Conservation (phyloP, 2,888 invertebrate genomes). For the Allacma fusca region DNA sequence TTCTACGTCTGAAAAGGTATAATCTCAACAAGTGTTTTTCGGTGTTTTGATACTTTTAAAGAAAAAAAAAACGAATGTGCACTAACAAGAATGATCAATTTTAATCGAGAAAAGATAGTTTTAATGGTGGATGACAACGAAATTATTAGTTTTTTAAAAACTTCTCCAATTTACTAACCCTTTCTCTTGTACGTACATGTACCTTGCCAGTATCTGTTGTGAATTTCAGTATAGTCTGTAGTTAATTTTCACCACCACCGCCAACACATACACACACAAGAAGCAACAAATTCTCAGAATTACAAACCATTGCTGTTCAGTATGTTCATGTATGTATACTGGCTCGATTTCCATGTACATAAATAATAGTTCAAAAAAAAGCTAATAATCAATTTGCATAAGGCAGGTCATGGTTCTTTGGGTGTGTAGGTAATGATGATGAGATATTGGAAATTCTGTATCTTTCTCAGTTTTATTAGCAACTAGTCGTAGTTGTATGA, state of each 20-base stretch:
- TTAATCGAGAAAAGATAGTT: conserved; percentile 21
- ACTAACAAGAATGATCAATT: not conserved
- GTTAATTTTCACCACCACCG: not conserved
- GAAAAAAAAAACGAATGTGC: not conserved
- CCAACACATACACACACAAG: not conserved
- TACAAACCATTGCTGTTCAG: conserved; percentile 20
- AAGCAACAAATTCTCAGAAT: conserved; percentile 13
- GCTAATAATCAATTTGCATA: conserved; percentile 1
- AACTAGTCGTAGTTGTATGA: no score
- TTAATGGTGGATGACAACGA: conserved; percentile 36
- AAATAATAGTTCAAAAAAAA: conserved; percentile 20
- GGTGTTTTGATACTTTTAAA: conserved; percentile 22
- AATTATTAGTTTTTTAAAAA: conserved; percentile 37
- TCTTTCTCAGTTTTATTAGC: no score
- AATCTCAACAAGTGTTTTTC: not conserved
- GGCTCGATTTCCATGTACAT: conserved; percentile 16
- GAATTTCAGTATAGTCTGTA: not conserved
- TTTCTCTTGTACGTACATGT: conserved; percentile 12
- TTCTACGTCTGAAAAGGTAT: no score
- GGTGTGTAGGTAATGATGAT: not conserved
- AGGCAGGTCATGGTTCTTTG: not conserved
- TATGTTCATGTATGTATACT: not conserved
- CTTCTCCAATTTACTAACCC: not conserved
- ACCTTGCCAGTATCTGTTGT: not conserved
- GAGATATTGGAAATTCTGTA: no score